These are phyloP conservation scores for Drosophila nr. fundita DNA, from an alignment of 2,888 invertebrate species.

Conservation along the genomic window DNA sequence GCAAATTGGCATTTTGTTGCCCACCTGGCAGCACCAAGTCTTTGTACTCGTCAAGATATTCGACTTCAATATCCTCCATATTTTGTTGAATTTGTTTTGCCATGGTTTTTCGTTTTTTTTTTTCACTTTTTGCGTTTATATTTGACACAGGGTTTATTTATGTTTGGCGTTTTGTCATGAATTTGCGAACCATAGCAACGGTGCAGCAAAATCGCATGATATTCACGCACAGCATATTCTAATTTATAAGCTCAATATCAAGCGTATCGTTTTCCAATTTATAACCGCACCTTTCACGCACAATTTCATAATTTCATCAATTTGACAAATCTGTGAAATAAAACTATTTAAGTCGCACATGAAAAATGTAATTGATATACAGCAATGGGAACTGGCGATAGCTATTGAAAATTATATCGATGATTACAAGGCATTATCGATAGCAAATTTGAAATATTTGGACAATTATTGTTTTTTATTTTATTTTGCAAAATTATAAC, in stretches of 20 bases:
- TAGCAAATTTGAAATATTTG: not conserved
- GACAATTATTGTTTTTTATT: not conserved
- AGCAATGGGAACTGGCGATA: constrained; percentile 13
- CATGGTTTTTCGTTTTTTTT: not conserved
- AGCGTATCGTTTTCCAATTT: not conserved
- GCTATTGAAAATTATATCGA: not conserved
- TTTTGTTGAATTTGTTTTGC: constrained; percentile 25
- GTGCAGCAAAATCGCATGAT: constrained; percentile 1
- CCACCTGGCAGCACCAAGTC: constrained; percentile 83
- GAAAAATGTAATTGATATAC: constrained; percentile 30
- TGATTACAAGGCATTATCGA: not conserved
- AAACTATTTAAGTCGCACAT: constrained; percentile 7
- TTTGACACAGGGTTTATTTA: constrained; percentile 5
- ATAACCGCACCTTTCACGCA: not conserved
- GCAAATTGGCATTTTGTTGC: constrained; percentile 10
- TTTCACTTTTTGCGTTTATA: constrained; percentile 13
- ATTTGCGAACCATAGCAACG: constrained; percentile 17
- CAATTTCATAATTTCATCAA: constrained; percentile 1
- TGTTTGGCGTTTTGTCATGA: not conserved
- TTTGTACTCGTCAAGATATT: constrained; percentile 83
- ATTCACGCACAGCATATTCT: not conserved
- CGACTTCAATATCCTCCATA: constrained; percentile 84
- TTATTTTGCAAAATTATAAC: not conserved
- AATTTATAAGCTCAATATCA: constrained; percentile 1
- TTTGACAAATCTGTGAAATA: constrained; percentile 4